Evolutionary conservation across 2,113 vertebrate genomes (phyloP).

Genomic region (Eubucco bourcierii): DNA sequence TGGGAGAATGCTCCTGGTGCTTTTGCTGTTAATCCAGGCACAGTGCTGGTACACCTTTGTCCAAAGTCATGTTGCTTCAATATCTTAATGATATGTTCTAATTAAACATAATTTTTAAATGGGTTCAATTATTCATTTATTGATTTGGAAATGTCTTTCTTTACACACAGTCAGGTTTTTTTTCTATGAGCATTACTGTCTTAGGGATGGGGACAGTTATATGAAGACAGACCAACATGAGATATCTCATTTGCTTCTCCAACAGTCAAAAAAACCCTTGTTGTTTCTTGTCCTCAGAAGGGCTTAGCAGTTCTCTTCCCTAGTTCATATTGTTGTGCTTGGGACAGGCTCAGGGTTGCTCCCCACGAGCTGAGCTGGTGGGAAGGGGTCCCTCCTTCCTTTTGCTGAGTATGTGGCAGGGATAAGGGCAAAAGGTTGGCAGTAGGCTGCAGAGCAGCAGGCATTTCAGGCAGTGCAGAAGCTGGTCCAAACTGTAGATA

Average conservation of each 20-base stretch:
- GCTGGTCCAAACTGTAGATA: not conserved
- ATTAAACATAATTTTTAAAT: not conserved
- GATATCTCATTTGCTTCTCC: not conserved
- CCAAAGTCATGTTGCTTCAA: not conserved
- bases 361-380: fast-evolving
- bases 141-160: not conserved
- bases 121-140: not conserved
- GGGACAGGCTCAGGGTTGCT: not conserved
- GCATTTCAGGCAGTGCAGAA: not conserved
- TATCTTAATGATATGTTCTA: not conserved
- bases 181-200: not conserved
- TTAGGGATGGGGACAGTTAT: not conserved
- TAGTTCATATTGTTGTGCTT: not conserved
- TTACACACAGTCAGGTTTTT: not conserved
- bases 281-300: not conserved
- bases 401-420: not conserved
- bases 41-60: not conserved
- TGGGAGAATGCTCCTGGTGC: not conserved
- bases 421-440: not conserved
- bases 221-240: not conserved
- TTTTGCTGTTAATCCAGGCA: not conserved
- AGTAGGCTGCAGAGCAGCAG: not conserved
- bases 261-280: not conserved
- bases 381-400: not conserved
- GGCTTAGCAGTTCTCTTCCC: not conserved